phyloP scores from a whole-genome alignment of 2,113 vertebrate genomes.

The Agapornis roseicollis region DNA sequence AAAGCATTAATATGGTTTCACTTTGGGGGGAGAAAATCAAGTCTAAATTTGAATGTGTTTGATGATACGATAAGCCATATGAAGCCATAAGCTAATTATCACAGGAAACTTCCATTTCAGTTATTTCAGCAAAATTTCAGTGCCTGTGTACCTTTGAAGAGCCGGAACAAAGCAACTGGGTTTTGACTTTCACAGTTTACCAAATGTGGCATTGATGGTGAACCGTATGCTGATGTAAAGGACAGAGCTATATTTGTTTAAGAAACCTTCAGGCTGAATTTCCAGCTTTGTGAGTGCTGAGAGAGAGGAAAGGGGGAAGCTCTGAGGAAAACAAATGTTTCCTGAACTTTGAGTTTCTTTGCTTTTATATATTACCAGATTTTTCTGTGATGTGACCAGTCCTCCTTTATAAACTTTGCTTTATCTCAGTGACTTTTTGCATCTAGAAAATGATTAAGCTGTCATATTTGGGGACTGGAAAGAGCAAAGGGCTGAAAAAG shows the following conservation, averaged over 20 bases:
- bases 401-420: constrained; percentile 49
- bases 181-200: constrained; percentile 23
- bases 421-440: constrained; percentile 37
- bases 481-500: constrained; percentile 43
- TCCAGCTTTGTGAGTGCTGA: background rate
- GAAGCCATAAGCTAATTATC: background rate
- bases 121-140: constrained; percentile 3
- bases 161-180: constrained; percentile 7
- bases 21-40: background rate
- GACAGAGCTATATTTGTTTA: constrained; percentile 41
- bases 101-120: background rate
- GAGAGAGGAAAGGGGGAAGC: constrained; percentile 27
- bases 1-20: background rate
- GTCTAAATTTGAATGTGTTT: background rate
- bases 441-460: constrained; percentile 55
- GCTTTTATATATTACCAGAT: constrained; percentile 42
- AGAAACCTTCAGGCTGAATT: background rate
- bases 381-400: constrained; percentile 45
- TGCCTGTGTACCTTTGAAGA: background rate
- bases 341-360: constrained; percentile 64
- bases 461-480: constrained; percentile 39
- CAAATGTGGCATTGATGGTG: background rate
- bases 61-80: background rate
- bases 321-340: constrained; percentile 51
- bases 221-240: background rate